Conservation (phyloP, 64 coral and sea anemone species). For the Porites australiensis region DNA sequence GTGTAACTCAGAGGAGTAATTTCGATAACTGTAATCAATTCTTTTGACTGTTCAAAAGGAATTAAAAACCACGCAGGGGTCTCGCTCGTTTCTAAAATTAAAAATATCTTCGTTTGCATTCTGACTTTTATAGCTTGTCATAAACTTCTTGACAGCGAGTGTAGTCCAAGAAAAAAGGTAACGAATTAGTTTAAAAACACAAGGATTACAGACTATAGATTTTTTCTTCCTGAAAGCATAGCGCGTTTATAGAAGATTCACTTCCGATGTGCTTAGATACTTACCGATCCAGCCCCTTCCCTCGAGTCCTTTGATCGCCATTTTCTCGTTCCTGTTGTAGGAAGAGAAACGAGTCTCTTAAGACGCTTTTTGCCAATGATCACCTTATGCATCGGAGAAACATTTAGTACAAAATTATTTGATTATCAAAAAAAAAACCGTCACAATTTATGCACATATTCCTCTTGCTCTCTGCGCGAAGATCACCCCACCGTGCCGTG, state of each 20-base stretch:
- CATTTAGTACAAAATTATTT: conserved; percentile 51
- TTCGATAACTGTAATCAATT: not conserved
- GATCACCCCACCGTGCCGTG: conserved; percentile 21
- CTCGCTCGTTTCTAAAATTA: too few species aligned
- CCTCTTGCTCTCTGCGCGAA: not conserved
- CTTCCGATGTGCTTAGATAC: not conserved
- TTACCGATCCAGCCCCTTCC: conserved; percentile 81
- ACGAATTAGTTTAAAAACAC: not conserved
- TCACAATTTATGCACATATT: not conserved
- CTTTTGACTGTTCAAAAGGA: not conserved
- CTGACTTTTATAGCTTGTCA: not conserved
- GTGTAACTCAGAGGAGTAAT: too few species aligned
- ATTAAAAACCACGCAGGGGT: too few species aligned
- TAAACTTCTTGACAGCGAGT: not conserved
- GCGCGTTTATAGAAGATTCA: too few species aligned
- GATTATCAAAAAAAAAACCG: not conserved
- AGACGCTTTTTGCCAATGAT: conserved; percentile 94
- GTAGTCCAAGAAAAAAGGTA: not conserved
- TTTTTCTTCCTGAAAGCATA: too few species aligned
- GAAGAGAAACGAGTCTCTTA: conserved; percentile 83
- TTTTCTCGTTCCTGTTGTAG: conserved; percentile 82
- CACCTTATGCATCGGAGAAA: conserved; percentile 79
- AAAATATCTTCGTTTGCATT: not conserved
- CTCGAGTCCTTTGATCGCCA: conserved; percentile 81
- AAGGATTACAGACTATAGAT: not conserved